Percentiles rank a stretch among this genome's conserved stretches.
phyloP scores from a whole-genome alignment of 2,888 invertebrate genomes.

The Xestia xanthographa region DNA sequence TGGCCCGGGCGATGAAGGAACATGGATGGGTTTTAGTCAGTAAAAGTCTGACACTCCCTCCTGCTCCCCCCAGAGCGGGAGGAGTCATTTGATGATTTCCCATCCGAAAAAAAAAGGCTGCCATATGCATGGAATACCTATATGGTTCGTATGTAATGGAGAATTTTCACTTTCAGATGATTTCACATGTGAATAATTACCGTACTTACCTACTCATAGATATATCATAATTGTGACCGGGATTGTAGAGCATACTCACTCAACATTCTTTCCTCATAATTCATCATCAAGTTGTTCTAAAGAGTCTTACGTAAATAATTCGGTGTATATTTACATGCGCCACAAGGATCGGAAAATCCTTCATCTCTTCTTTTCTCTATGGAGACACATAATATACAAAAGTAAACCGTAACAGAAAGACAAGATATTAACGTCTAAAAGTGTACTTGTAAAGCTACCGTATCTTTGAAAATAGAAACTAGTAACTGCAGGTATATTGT shows the following conservation, averaged over 20 bases:
- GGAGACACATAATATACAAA: neutral
- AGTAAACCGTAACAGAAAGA: neutral
- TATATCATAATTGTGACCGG: neutral
- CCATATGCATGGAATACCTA: neutral
- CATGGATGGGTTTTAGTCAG: too few species aligned
- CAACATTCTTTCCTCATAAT: neutral
- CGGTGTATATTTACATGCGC: neutral
- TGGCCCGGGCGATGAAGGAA: too few species aligned
- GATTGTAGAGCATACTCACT: neutral
- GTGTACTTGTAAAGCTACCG: neutral
- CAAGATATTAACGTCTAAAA: neutral
- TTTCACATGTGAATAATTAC: neutral
- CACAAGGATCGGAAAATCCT: neutral
- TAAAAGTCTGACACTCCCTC: too few species aligned
- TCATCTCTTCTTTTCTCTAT: neutral
- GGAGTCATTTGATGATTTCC: too few species aligned
- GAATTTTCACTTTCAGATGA: neutral
- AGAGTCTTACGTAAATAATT: neutral
- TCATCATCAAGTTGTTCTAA: constrained; percentile 9
- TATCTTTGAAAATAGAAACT: constrained; percentile 8
- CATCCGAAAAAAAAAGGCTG: too few species aligned
- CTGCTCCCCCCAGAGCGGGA: too few species aligned
- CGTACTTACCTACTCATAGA: neutral
- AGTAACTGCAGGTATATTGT: neutral
- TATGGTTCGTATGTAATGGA: neutral